These are phyloP conservation scores for Mormyrus lacerda DNA, from an alignment of 2,113 vertebrate species.

Conservation along the genomic window DNA sequence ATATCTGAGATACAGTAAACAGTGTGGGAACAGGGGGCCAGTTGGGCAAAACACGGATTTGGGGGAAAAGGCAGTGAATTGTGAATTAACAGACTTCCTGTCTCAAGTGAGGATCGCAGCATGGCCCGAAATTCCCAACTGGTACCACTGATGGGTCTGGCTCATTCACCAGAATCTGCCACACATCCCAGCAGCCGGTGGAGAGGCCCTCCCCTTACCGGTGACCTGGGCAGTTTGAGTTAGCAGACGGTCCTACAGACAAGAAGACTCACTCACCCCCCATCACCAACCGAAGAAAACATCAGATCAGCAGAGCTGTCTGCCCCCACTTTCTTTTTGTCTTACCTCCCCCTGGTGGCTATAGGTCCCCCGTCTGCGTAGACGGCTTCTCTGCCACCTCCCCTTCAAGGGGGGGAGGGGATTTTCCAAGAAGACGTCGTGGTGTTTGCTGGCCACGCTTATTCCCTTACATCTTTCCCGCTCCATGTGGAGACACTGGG, in stretches of 20 bases:
- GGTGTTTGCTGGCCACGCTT: neutral
- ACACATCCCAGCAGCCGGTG: neutral
- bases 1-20: neutral
- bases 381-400: neutral
- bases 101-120: neutral
- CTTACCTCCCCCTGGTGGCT: constrained; percentile 20
- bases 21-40: neutral
- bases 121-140: neutral
- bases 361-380: neutral
- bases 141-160: no score
- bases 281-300: neutral
- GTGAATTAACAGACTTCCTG: neutral
- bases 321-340: neutral
- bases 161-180: no score
- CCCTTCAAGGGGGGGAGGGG: neutral
- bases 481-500: neutral
- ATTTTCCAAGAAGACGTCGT: neutral
- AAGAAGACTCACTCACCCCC: neutral
- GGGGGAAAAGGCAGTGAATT: neutral
- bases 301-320: neutral
- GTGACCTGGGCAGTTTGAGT: neutral
- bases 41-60: neutral
- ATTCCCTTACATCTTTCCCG: neutral
- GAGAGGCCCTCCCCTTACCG: neutral
- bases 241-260: neutral